These are phyloP conservation scores for Thelaira solivaga DNA, from an alignment of 2,888 invertebrate genomes.

Conservation along the genomic window DNA sequence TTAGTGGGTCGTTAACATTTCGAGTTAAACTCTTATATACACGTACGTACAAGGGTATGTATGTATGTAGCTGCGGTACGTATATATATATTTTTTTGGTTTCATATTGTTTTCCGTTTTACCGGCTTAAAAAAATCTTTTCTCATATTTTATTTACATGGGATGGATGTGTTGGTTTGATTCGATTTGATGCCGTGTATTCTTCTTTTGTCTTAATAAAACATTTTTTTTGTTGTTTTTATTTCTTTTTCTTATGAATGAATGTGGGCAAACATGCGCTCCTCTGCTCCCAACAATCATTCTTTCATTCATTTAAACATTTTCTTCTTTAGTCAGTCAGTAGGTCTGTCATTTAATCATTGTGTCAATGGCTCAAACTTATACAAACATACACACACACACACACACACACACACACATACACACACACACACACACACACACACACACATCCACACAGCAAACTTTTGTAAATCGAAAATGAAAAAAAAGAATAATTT, in stretches of 20 bases:
- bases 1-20: slow-evolving; percentile 54
- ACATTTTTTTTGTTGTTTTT: no score
- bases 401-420: neutral
- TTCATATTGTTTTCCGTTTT: slow-evolving; percentile 43
- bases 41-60: neutral
- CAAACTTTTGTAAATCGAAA: neutral
- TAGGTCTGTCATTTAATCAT: slow-evolving; percentile 34
- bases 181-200: slow-evolving; percentile 31
- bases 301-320: neutral
- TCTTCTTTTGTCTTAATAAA: slow-evolving; percentile 45
- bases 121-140: slow-evolving; percentile 52
- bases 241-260: slow-evolving; percentile 58
- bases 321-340: slow-evolving; percentile 30
- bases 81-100: neutral
- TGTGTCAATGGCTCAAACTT: slow-evolving; percentile 34
- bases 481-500: neutral
- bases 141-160: slow-evolving; percentile 23
- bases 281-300: neutral
- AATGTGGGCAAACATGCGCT: slow-evolving; percentile 44
- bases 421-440: neutral
- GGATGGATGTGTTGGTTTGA: slow-evolving; percentile 16
- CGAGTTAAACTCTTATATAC: slow-evolving; percentile 15
- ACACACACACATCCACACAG: neutral
- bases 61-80: neutral
- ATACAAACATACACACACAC: neutral